Conservation (phyloP, 2,888 invertebrate species). For the Nymphalis c-album region DNA sequence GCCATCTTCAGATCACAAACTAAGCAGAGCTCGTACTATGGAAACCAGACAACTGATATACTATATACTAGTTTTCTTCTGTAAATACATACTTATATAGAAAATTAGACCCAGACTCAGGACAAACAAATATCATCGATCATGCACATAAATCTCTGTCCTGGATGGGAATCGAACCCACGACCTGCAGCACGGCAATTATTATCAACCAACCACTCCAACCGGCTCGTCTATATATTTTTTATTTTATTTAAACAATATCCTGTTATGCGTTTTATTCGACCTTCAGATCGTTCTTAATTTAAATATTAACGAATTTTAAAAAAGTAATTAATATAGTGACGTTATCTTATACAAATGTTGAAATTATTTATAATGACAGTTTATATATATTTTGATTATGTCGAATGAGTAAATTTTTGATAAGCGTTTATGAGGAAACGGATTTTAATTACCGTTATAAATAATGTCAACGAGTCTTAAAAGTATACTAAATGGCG, state of each 20-base stretch:
- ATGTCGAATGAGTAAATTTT: constrained; percentile 20
- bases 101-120: too few species aligned
- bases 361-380: constrained; percentile 11
- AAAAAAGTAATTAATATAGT: constrained; percentile 1
- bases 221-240: too few species aligned
- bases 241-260: background rate
- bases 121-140: too few species aligned
- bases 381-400: constrained; percentile 10
- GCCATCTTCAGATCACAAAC: too few species aligned
- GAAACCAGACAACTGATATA: too few species aligned
- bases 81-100: too few species aligned
- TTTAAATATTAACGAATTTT: constrained; percentile 10
- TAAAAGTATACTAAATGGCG: constrained; percentile 29
- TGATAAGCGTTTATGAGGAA: constrained; percentile 28
- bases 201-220: too few species aligned
- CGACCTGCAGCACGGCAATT: too few species aligned
- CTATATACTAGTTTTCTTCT: too few species aligned
- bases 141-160: too few species aligned
- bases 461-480: constrained; percentile 36
- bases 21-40: too few species aligned
- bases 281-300: background rate
- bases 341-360: constrained; percentile 2
- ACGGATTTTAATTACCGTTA: constrained; percentile 30
- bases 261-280: constrained; percentile 8
- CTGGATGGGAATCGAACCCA: too few species aligned